phyloP scores from a whole-genome alignment of 64 coral and sea anemone species.

The Montipora efflorescens region DNA sequence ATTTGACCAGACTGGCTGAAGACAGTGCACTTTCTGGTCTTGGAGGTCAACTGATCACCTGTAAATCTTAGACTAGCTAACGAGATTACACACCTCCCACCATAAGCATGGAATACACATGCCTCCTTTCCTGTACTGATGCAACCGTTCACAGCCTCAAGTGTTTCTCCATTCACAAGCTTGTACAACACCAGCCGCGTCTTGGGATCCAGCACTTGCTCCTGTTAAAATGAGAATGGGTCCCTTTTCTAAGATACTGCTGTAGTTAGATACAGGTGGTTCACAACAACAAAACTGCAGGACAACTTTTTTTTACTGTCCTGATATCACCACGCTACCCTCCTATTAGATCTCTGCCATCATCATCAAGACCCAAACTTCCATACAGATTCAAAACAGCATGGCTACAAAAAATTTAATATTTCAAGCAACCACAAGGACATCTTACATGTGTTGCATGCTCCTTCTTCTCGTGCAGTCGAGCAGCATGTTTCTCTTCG shows the following conservation, averaged over 20 bases:
- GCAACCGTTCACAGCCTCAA: slow-evolving; percentile 91
- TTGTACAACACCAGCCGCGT: slow-evolving; percentile 92
- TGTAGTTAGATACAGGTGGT: too few species aligned
- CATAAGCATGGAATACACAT: slow-evolving; percentile 94
- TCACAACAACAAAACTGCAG: too few species aligned
- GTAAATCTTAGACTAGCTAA: too few species aligned
- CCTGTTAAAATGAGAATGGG: slow-evolving; percentile 23
- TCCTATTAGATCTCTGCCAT: too few species aligned
- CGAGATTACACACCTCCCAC: slow-evolving; percentile 71
- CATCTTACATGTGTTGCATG: slow-evolving; percentile 96
- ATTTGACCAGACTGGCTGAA: too few species aligned
- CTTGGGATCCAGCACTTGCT: slow-evolving; percentile 97
- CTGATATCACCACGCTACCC: too few species aligned
- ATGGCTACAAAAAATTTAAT: neutral
- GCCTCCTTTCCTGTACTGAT: slow-evolving; percentile 98
- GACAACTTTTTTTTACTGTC: too few species aligned
- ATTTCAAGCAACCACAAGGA: neutral
- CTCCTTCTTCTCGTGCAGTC: slow-evolving; percentile 97
- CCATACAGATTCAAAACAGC: too few species aligned
- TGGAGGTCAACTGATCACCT: too few species aligned
- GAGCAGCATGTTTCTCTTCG: slow-evolving; percentile 86
- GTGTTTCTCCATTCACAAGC: slow-evolving; percentile 83
- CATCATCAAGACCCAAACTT: too few species aligned
- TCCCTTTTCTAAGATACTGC: neutral
- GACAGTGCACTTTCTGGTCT: too few species aligned